Evolutionary conservation across 1,140 invertebrate genomes (phyloP).

Genomic region (Drosophila busckii): DNA sequence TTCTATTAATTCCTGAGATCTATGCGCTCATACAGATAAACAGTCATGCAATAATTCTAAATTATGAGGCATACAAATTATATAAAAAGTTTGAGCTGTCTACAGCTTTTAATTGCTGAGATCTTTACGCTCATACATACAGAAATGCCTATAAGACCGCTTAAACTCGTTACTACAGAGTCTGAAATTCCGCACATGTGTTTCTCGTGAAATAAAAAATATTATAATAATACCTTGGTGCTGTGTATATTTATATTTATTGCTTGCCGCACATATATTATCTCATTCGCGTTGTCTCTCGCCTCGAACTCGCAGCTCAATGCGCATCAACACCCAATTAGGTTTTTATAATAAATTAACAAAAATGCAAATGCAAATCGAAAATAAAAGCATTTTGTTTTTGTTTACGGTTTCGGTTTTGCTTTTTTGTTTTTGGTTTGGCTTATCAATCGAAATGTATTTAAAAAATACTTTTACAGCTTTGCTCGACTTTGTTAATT

Average conservation of each 20-base stretch:
- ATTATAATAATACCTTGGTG: not conserved
- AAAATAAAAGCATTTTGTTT: constrained; percentile 4
- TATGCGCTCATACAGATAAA: too few species aligned
- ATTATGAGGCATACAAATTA: too few species aligned
- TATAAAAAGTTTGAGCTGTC: too few species aligned
- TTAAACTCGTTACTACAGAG: too few species aligned
- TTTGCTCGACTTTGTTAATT: constrained; percentile 60
- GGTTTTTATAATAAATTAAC: constrained; percentile 49
- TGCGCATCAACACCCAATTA: constrained; percentile 53
- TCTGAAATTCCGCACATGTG: too few species aligned
- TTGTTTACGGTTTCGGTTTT: too few species aligned
- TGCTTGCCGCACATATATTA: constrained; percentile 31
- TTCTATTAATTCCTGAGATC: too few species aligned
- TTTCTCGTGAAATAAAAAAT: not conserved
- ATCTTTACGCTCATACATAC: too few species aligned
- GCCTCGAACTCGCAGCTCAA: constrained; percentile 2
- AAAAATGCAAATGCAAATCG: constrained; percentile 8
- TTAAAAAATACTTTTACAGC: too few species aligned
- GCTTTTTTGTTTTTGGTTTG: not conserved
- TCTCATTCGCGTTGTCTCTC: constrained; percentile 33
- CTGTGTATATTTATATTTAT: constrained; percentile 14
- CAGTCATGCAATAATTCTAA: too few species aligned
- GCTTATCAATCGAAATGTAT: constrained; percentile 45
- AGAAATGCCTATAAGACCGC: too few species aligned
- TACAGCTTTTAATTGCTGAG: too few species aligned